Conservation (phyloP, 2,113 vertebrate species). For the Pipa parva region DNA sequence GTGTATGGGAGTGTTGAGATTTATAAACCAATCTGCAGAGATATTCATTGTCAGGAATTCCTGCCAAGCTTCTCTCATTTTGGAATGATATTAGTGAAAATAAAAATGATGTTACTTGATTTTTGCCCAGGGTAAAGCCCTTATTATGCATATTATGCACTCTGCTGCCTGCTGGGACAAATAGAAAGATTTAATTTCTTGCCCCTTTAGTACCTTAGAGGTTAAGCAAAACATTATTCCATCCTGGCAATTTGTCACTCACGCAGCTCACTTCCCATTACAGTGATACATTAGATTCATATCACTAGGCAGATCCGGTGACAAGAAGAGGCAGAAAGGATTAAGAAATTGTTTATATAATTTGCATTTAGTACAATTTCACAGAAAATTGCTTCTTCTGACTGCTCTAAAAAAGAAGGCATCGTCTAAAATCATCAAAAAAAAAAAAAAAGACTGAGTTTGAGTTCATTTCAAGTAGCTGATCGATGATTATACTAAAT, state of each 20-base stretch:
- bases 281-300: conserved; percentile 27
- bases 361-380: conserved; percentile 38
- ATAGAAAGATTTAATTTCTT: neutral
- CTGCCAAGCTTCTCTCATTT: neutral
- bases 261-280: conserved; percentile 2
- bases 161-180: neutral
- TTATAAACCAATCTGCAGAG: neutral
- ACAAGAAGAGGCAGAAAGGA: conserved; percentile 20
- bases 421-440: conserved; percentile 2
- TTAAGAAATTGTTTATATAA: conserved; percentile 37
- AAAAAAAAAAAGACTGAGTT: neutral
- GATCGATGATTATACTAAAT: neutral
- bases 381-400: conserved; percentile 36
- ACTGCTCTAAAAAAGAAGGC: conserved; percentile 9
- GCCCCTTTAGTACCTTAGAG: neutral
- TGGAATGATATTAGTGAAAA: neutral
- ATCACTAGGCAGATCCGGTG: conserved; percentile 31
- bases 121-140: neutral
- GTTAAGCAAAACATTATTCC: conserved; percentile 15
- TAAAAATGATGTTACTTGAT: too few relatives aligned
- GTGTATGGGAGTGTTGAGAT: neutral
- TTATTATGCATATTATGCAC: neutral
- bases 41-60: neutral
- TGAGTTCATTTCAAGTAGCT: neutral
- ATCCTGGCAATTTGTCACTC: conserved; percentile 16